phyloP scores from a whole-genome alignment of 2,888 invertebrate species.

The Epinotia demarniana region DNA sequence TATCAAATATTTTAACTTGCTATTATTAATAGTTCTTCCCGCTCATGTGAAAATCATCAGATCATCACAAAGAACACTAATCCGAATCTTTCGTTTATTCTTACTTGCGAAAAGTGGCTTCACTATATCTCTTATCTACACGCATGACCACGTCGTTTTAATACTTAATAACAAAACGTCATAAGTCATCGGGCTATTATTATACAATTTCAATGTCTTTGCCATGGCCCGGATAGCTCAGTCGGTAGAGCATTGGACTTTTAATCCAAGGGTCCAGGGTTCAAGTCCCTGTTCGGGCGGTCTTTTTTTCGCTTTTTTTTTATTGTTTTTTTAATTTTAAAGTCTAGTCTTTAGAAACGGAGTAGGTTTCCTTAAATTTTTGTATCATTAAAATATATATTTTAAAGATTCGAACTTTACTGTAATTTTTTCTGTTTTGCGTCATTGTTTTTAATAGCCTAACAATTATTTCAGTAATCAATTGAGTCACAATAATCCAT shows the following conservation, averaged over 20 bases:
- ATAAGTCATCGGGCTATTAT: conserved; percentile 25
- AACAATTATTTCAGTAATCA: no score
- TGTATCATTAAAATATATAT: neutral
- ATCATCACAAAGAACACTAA: no score
- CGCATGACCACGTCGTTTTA: neutral
- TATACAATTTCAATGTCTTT: conserved; percentile 46
- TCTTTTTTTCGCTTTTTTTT: conserved; percentile 36
- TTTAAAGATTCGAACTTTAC: neutral
- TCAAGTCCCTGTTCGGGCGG: conserved; percentile 85
- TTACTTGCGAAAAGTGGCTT: neutral
- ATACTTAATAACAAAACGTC: conserved; percentile 11
- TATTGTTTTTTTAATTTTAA: neutral
- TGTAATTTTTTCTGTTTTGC: no score
- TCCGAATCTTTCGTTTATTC: neutral
- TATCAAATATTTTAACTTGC: no score
- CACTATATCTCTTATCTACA: neutral
- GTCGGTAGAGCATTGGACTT: conserved; percentile 86
- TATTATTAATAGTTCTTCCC: no score
- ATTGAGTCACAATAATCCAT: no score
- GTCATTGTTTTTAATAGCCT: no score
- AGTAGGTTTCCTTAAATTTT: neutral
- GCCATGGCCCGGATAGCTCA: conserved; percentile 82
- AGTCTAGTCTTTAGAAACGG: neutral
- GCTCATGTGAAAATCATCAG: no score
- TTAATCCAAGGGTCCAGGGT: conserved; percentile 86